phyloP scores from a whole-genome alignment of 1,140 invertebrate species.

The Parasteatoda tepidariorum region DNA sequence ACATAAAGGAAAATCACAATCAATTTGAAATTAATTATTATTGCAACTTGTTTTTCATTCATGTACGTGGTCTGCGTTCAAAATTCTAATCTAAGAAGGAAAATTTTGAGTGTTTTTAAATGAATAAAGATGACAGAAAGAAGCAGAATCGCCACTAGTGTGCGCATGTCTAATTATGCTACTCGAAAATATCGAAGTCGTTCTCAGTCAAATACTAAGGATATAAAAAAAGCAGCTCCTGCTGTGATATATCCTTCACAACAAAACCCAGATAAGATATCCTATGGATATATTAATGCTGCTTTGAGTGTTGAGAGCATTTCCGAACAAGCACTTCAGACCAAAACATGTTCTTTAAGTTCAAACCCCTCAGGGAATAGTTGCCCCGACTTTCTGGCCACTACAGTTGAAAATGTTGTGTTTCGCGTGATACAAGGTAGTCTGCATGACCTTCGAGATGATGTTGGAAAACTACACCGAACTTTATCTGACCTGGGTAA shows the following conservation, averaged over 20 bases:
- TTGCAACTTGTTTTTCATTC: not conserved
- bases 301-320: conserved; percentile 29
- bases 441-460: conserved; percentile 1
- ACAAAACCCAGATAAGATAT: not conserved
- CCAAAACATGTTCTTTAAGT: not conserved
- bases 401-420: conserved; percentile 27
- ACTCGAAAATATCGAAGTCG: conserved; percentile 16
- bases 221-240: conserved; percentile 9
- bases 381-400: conserved; percentile 8
- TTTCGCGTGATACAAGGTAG: not conserved
- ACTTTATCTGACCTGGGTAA: conserved; percentile 30
- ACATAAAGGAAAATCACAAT: too few relatives aligned
- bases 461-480: conserved; percentile 8
- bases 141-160: conserved; percentile 12
- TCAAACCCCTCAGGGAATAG: not conserved
- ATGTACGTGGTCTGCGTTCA: not conserved
- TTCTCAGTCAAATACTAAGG: not conserved
- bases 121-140: not conserved
- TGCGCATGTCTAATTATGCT: conserved; percentile 13
- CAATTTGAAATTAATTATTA: too few relatives aligned
- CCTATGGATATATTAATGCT: not conserved
- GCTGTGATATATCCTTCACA: not conserved
- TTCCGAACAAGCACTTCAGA: not conserved
- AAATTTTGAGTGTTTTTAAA: not conserved
- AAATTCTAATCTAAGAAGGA: not conserved